These are phyloP conservation scores for Sebastes nivosus DNA, from an alignment of 2,797 vertebrate genomes.

Conservation along the genomic window DNA sequence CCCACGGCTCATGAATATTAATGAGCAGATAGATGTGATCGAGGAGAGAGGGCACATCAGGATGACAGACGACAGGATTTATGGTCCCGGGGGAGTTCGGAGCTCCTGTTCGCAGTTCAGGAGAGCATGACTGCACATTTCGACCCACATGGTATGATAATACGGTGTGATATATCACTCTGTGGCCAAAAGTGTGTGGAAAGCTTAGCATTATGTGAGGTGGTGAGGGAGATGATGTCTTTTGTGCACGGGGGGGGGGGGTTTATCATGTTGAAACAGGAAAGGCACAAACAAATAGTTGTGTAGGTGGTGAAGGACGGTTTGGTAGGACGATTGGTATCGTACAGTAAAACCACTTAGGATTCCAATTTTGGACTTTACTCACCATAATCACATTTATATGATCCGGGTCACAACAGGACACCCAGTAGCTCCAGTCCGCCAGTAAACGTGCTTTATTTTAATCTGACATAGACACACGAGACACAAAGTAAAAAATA, in stretches of 20 bases:
- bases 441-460: not conserved
- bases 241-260: too few relatives aligned
- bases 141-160: not conserved
- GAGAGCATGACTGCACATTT: slow-evolving; percentile 26
- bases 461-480: too few relatives aligned
- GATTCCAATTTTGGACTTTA: too few relatives aligned
- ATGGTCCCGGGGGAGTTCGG: not conserved
- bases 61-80: slow-evolving; percentile 33
- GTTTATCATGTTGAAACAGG: too few relatives aligned
- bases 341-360: too few relatives aligned
- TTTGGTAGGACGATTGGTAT: too few relatives aligned
- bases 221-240: too few relatives aligned
- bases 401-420: not conserved
- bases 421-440: not conserved
- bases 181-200: not conserved
- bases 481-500: too few relatives aligned
- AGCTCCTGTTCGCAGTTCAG: slow-evolving; percentile 19
- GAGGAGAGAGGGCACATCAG: not conserved
- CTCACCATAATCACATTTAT: not conserved
- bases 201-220: not conserved
- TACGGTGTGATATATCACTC: not conserved
- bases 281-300: too few relatives aligned
- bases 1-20: slow-evolving; percentile 63
- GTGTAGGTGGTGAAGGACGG: too few relatives aligned
- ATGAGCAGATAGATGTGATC: slow-evolving; percentile 32